Evolutionary conservation across 2,113 vertebrate genomes (phyloP).

Genomic region (Oreocharis arfaki): DNA sequence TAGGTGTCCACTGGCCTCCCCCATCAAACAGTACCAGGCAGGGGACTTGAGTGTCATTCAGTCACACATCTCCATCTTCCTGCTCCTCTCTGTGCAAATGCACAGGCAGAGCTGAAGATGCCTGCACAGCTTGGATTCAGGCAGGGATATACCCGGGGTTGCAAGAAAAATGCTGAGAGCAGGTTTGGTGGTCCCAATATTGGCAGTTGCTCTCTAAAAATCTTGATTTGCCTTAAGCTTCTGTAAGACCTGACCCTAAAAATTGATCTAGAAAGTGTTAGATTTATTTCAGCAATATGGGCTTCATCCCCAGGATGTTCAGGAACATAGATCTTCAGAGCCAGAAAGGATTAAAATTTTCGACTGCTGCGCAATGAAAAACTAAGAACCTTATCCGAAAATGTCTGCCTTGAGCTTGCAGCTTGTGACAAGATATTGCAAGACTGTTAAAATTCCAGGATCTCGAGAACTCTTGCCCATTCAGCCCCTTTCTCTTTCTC

Average conservation of each 20-base stretch:
- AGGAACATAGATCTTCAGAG: slow-evolving; percentile 1
- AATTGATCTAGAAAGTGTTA: background rate
- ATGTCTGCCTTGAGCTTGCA: background rate
- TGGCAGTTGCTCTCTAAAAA: background rate
- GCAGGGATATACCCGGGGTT: background rate
- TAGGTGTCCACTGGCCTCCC: background rate
- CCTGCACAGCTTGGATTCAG: background rate
- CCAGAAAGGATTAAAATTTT: slow-evolving; percentile 19
- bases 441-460: background rate
- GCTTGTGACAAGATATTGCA: background rate
- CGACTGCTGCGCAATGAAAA: background rate
- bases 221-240: background rate
- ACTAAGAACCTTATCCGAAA: background rate
- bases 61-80: background rate
- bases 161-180: background rate
- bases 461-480: background rate
- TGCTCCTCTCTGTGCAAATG: background rate
- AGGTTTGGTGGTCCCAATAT: background rate
- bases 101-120: background rate
- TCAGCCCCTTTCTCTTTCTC: background rate
- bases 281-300: slow-evolving; percentile 3
- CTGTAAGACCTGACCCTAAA: background rate
- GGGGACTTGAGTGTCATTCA: background rate
- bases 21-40: background rate
- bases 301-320: background rate